Conservation (phyloP, 2,113 vertebrate species). For the Lampris incognitus region DNA sequence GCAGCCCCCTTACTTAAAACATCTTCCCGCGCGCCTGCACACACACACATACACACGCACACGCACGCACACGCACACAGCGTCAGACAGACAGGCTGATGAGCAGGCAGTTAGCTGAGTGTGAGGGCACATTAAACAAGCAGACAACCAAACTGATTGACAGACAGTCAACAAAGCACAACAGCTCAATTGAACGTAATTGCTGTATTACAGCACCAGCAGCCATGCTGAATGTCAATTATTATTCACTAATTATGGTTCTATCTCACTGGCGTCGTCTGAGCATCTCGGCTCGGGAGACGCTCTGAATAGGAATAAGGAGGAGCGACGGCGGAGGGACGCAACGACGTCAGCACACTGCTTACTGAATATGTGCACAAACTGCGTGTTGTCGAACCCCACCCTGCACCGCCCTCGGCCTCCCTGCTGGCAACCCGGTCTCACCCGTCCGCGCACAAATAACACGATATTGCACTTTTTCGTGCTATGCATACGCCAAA, state of each 20-base stretch:
- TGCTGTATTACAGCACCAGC: conserved; percentile 44
- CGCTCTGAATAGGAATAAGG: conserved; percentile 48
- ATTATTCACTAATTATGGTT: conserved; percentile 60
- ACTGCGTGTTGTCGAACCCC: conserved; percentile 19
- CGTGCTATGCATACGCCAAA: too few species aligned
- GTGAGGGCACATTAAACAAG: neutral
- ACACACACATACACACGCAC: neutral
- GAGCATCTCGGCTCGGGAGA: conserved; percentile 39
- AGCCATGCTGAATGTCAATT: conserved; percentile 57
- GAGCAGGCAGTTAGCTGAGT: too few species aligned
- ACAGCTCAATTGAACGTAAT: conserved; percentile 44
- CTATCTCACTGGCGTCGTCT: conserved; percentile 34
- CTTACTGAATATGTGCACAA: conserved; percentile 37
- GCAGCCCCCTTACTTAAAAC: too few species aligned
- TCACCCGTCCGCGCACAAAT: too few species aligned
- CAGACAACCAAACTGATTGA: conserved; percentile 4
- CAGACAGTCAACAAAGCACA: conserved; percentile 6
- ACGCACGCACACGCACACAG: neutral
- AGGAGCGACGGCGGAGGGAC: conserved; percentile 41
- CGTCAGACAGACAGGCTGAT: neutral
- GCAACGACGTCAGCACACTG: conserved; percentile 29
- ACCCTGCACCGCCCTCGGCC: neutral
- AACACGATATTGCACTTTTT: too few species aligned
- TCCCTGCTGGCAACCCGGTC: conserved; percentile 13
- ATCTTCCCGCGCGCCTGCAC: neutral